Base-by-base conservation (phyloP, 2,888 invertebrate species). In the Eutolmus rufibarbis region DNA sequence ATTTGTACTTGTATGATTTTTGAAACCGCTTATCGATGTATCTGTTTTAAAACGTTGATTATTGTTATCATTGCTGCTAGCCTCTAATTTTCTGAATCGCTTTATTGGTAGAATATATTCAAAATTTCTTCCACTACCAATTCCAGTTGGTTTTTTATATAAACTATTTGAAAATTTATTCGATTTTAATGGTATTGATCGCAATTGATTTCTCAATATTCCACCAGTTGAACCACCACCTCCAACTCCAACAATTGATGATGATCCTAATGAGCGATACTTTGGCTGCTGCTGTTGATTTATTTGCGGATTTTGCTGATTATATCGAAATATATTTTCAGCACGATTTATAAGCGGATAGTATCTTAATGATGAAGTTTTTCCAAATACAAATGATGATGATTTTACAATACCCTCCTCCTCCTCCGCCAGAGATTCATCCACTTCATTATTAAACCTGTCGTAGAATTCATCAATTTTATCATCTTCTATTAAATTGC, bases 21-120 rank as follows among this genome's bases (percentile, higher is more conserved):
- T 86, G 86, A 86, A 86, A 86, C 86, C 86, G 57, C 57, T 78
- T 86, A 86, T 86, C 86, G 86, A 86, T 86, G 86, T 79, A 40
- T 40, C 57, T 40, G 78, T 78, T 79, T 78, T 78, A 77, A 31
- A 86, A 37, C 31, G 77, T 7, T 78, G 16, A 19, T 57, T 79
- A 66, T 78, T 86, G 0, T 78, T 66, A 56, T 37, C 78, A 78
- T 40, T 56, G 23, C 23, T 40, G n/a, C 8, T 66, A 57, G 37
- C 37, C 37, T 51, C 74, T 28, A 56, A 43, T 31, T 86, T 43
- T 14, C 51, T 9, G 5, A n/a, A 46, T 74, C 40, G 66, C 2
- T 46, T 5, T 8, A n/a, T 12, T 28, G 82, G 40, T 46, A 66
- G 9, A 40, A 40, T 19, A 40, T 31, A 84, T 5, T 57, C n/a